Conservation (phyloP, 2,797 vertebrate genomes). For the Sciurus vulgaris region DNA sequence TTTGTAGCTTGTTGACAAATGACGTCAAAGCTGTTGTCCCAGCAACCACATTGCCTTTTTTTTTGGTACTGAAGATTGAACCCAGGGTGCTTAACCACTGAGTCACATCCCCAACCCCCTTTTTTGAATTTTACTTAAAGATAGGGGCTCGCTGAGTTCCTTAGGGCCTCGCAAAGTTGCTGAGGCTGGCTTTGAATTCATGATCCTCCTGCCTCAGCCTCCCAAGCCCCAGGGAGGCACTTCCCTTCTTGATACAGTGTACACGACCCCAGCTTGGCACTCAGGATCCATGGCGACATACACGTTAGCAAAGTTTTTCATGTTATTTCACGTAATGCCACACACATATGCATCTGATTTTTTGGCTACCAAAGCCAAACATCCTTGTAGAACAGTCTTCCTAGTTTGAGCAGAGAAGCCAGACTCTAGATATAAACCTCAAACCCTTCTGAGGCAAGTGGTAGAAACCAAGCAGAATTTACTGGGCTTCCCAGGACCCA, state of each 20-base stretch:
- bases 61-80: too few relatives aligned
- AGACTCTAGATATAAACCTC: not conserved
- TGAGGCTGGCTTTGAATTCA: too few relatives aligned
- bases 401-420: not conserved
- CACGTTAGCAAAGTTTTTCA: not conserved
- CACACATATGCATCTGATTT: not conserved
- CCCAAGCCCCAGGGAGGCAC: too few relatives aligned
- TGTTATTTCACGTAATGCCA: slow-evolving; percentile 12
- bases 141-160: too few relatives aligned
- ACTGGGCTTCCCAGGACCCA: not conserved
- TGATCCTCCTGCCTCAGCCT: too few relatives aligned
- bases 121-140: too few relatives aligned
- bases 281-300: not conserved
- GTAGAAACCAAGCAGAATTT: not conserved
- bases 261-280: not conserved
- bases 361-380: not conserved
- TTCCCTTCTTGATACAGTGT: not conserved
- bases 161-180: too few relatives aligned
- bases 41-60: not conserved
- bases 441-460: not conserved
- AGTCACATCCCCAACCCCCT: too few relatives aligned
- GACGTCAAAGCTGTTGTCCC: not conserved
- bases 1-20: not conserved
- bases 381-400: not conserved
- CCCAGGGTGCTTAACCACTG: too few relatives aligned